A percentile compares a stretch with the other conserved stretches of the same genome.
Conservation (phyloP, 2,113 vertebrate species). For the Aegithalos caudatus region DNA sequence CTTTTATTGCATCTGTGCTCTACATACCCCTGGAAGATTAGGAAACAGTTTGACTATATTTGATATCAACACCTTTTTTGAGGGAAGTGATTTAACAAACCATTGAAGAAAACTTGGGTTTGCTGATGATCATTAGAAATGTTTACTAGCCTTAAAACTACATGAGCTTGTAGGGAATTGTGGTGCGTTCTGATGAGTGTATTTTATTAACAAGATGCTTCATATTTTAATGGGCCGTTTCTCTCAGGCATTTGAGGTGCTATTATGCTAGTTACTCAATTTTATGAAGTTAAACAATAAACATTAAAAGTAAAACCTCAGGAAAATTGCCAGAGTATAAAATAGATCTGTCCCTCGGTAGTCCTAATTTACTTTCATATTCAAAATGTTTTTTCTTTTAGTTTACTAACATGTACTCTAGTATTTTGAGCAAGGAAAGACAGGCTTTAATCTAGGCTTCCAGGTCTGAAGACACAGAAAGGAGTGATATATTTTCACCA, state of each 20-base stretch:
- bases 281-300: constrained; percentile 64
- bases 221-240: constrained; percentile 41
- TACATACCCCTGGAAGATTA: neutral
- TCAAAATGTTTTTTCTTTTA: neutral
- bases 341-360: constrained; percentile 27
- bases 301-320: constrained; percentile 54
- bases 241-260: neutral
- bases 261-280: constrained; percentile 33
- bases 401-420: neutral
- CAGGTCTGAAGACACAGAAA: neutral
- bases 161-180: neutral
- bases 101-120: neutral
- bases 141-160: neutral
- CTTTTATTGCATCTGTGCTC: neutral
- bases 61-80: neutral
- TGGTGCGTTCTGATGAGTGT: neutral
- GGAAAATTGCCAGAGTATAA: constrained; percentile 11
- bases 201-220: constrained; percentile 47
- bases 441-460: neutral
- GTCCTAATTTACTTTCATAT: constrained; percentile 18
- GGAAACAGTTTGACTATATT: neutral
- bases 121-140: neutral
- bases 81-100: neutral
- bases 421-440: neutral
- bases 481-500: neutral